Evolutionary conservation across 64 coral and sea anemone species (phyloP).

Genomic region (Anthopleura sola): DNA sequence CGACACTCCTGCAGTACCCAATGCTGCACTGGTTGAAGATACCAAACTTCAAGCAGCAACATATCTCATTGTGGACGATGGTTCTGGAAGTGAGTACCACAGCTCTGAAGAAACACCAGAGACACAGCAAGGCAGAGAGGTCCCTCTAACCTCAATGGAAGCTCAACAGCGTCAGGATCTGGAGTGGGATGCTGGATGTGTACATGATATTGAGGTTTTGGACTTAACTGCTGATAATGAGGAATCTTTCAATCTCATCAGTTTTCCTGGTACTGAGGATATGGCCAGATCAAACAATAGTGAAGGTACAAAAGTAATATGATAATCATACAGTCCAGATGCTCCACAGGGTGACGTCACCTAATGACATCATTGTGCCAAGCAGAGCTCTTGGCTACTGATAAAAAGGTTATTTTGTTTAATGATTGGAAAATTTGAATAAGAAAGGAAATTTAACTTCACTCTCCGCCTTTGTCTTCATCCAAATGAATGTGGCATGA

Average conservation of each 20-base stretch:
- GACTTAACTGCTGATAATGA: not conserved
- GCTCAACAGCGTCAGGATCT: conserved; percentile 43
- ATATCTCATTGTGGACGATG: conserved; percentile 22
- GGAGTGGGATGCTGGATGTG: conserved; percentile 87
- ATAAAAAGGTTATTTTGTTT: no score
- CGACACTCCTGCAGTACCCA: not conserved
- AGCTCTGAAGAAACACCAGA: conserved; percentile 77
- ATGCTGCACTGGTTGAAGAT: conserved; percentile 55
- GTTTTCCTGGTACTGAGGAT: not conserved
- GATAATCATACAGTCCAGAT: not conserved
- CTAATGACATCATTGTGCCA: no score
- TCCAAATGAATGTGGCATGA: no score
- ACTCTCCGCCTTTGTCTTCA: no score
- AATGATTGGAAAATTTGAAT: no score
- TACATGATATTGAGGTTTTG: conserved; percentile 30
- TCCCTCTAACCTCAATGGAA: not conserved
- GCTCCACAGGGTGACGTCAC: no score
- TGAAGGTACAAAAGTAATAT: conserved; percentile 1
- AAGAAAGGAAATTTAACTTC: no score
- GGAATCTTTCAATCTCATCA: not conserved
- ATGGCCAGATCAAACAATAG: not conserved
- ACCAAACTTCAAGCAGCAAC: not conserved
- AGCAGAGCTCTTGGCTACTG: no score
- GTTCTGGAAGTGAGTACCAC: conserved; percentile 61
- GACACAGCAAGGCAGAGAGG: not conserved